Evolutionary conservation across 2,888 invertebrate species (phyloP).

Genomic region (Lampropteryx suffumata): DNA sequence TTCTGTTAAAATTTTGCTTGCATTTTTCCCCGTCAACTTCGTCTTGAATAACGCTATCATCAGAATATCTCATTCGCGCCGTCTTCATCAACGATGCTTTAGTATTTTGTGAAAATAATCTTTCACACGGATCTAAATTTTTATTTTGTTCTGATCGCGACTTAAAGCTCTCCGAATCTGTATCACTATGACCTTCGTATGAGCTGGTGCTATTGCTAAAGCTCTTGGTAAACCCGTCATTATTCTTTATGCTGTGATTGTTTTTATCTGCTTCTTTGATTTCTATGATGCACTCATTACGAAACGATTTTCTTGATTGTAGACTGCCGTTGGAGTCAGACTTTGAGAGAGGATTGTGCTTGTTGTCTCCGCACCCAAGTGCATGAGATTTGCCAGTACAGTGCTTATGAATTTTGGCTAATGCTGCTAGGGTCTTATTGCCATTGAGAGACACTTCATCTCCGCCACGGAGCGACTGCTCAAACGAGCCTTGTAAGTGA

Average conservation of each 20-base stretch:
- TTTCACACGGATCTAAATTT: slow-evolving; percentile 69
- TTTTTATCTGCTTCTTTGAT: slow-evolving; percentile 66
- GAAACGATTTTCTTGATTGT: slow-evolving; percentile 70
- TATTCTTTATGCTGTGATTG: slow-evolving; percentile 50
- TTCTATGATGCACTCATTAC: slow-evolving; percentile 71
- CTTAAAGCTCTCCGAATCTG: slow-evolving; percentile 83
- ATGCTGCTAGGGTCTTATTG: slow-evolving; percentile 77
- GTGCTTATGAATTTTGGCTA: slow-evolving; percentile 85
- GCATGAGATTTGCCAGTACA: slow-evolving; percentile 91
- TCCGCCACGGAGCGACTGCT: slow-evolving; percentile 82
- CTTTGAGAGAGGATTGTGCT: slow-evolving; percentile 69
- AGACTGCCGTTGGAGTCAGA: slow-evolving; percentile 75
- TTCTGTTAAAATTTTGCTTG: slow-evolving; percentile 63
- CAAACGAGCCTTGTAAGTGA: slow-evolving; percentile 80
- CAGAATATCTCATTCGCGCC: slow-evolving; percentile 82
- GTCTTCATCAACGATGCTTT: slow-evolving; percentile 84
- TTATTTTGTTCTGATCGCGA: slow-evolving; percentile 59
- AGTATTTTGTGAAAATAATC: slow-evolving; percentile 82
- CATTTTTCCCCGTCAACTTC: slow-evolving; percentile 74
- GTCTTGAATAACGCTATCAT: slow-evolving; percentile 71
- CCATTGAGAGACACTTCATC: slow-evolving; percentile 73
- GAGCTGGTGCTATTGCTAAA: slow-evolving; percentile 85
- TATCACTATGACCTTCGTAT: slow-evolving; percentile 86
- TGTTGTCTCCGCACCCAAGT: slow-evolving; percentile 84
- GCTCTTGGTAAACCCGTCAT: slow-evolving; percentile 69